These are phyloP conservation scores for Nesoenas mayeri DNA, from an alignment of 2,113 vertebrate species.

Conservation along the genomic window DNA sequence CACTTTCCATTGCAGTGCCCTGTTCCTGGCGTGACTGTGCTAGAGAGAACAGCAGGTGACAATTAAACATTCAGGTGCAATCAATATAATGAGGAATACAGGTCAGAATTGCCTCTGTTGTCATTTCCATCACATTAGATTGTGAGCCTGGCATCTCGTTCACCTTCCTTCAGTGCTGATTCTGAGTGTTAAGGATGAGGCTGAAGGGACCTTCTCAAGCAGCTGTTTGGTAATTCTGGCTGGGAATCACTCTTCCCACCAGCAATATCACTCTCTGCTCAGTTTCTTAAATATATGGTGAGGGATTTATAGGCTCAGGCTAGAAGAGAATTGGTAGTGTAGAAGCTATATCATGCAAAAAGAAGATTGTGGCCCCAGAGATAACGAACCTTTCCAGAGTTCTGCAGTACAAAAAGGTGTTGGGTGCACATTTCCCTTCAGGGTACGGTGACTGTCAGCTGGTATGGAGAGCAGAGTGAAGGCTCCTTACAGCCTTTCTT, in stretches of 20 bases:
- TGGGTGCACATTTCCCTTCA: accelerated
- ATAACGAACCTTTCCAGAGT: background rate
- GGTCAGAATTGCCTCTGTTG: background rate
- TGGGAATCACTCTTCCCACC: background rate
- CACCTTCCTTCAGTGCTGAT: accelerated
- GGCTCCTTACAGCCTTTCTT: background rate
- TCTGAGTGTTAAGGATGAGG: background rate
- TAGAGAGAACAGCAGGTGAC: background rate
- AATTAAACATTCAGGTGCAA: background rate
- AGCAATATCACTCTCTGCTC: background rate
- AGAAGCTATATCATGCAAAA: background rate
- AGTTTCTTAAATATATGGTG: background rate
- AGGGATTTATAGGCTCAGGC: background rate
- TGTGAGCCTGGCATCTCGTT: accelerated
- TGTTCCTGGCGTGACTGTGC: background rate
- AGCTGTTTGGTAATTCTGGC: background rate
- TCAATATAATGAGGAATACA: background rate
- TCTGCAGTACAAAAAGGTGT: background rate
- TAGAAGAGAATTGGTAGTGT: background rate
- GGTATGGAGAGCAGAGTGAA: background rate
- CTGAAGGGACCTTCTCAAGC: background rate
- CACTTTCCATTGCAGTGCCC: background rate
- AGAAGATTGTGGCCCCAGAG: background rate
- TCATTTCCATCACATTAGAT: background rate
- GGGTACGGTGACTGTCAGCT: background rate